Base-by-base conservation (phyloP, 2,113 vertebrate species). In the Rhabdornis inornatus region DNA sequence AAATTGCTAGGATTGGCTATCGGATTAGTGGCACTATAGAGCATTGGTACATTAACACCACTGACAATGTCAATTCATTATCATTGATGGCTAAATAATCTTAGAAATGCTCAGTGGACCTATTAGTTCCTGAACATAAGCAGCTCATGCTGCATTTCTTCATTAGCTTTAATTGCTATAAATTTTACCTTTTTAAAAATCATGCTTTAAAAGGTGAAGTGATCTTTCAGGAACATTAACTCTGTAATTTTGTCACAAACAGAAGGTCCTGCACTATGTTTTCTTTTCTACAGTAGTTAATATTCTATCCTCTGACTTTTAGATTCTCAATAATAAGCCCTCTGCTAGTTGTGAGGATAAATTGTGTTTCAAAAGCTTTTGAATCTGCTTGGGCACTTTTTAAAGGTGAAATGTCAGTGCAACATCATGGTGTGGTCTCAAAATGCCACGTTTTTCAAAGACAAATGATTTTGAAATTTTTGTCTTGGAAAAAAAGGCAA, bases 111-210 rank as follows among this genome's bases (percentile, higher is more conserved):
- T 98, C 98, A 94, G 97, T 97, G 98, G 98, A 97, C 98, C 98
- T 98, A 97, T 98, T 98, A 98, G 98, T 98, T 98, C 98, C 98
- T 96, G 98, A 97, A 97, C 96, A 98, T 98, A 98, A 98, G 97
- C 98, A 98, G 98, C 96, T 97, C 97, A 97, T 97, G 97, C 98
- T 97, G 98, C 97, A 98, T 98, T 98, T 98, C 98, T 98, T 98
- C 98, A 98, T 98, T 98, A 98, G 98, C 94, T 98, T 98, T 98
- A 98, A 98, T 98, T 98, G 97, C 98, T 97, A 97, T 98, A 98
- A 98, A 98, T 98, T 98, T 98, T 98, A 97, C 97, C 97, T 98
- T 98, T 98, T 97, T 97, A 96, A 98, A 98, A 98, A 98, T 96
- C 97, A 95, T 94, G 96, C 97, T 98, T 97, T 98, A 97, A 98